Evolutionary conservation across 2,888 invertebrate species (phyloP), one percentile per base, ranked within the genome.

Genomic region (Ochropacha duplaris): DNA sequence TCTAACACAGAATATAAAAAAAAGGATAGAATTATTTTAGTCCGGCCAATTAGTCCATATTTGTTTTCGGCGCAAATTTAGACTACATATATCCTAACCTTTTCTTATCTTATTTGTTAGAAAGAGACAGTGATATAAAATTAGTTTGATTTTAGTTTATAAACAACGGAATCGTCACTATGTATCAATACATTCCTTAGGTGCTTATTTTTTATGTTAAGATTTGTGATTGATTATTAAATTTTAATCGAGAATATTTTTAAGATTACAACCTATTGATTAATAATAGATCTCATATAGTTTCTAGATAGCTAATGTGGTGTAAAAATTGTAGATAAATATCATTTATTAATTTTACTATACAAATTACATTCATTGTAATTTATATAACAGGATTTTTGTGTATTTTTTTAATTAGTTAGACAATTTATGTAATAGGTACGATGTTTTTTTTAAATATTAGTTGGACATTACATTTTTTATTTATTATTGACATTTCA

Each of bases 371-470:
- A 36, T 36, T 4, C 36, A 57, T 52, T 52, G 51, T 49, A 52
- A 56, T 54, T 31, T 31, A 12, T 31, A 39, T 54, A 55, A 60
- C 60, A 60, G 57, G 69, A 31, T 36, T 36, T 66, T 66, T 55
- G 60, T 62, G 62, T 39, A 56, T 19, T 14, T 67, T 61, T 58
- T 54, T 39, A 54, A 26, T 51, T 36, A 36, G 28, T 49, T n/a
- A 19, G 56, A 14, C 9, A 39, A 58, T 64, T 50, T 55, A 22
- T 57, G 56, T 16, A 55, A 44, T 19, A 12, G n/a, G n/a, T n/a
- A n/a, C n/a, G n/a, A n/a, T n/a, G n/a, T 44, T 28, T 50, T 52
- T 58, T 56, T 55, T 24, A 4, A 24, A 24, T 4, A 24, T 24
- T 4, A 24, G 5, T 4, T 24, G 2, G 24, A 24, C 2, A 24